Evolutionary conservation across 2,797 vertebrate species (phyloP), one percentile per base, ranked within the genome.

Genomic region (Hydrolagus colliei): DNA sequence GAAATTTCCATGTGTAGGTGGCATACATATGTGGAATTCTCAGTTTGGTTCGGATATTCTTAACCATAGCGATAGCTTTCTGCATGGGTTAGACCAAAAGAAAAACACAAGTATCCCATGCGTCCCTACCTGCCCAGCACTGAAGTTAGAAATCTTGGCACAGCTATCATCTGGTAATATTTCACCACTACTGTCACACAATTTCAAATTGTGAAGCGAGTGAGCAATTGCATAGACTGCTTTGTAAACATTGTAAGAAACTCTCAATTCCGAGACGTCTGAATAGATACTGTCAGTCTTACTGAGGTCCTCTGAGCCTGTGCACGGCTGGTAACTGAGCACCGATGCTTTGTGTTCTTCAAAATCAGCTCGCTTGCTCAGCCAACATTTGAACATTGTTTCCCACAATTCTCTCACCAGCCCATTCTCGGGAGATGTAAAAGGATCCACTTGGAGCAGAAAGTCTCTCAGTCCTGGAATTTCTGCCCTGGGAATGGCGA

Each of bases 161-260:
- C 27, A 27, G 27, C 27, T 27, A 27, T 27, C 27, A 27, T 27
- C 27, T 27, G 27, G 27, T 27, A 27, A 27, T 27, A 27, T 27
- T 27, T 27, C 27, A 27, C 27, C 27, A 27, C 27, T 27, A 27
- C 27, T 27, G 27, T 27, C 27, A 27, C 27, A 27, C 27, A 27
- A 27, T 27, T 27, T 27, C 27, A 92, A 87, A 32, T 89, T 87
- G 82, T 95, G 93, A 76, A 95, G 87, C 0, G 93, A 92, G 52
- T 94, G 91, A 84, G 94, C 93, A 9, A 94, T 87, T 41, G 93
- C 91, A 91, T 95, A 94, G 65, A 93, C 92, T 14, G 92, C 95
- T 87, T 94, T 94, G 87, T 95, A 93, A 7, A 95, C 94, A 87
- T 94, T 95, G 76, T 95, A 94, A 20, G 93, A 74, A 14, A 92